These are phyloP conservation scores for Tachystola acroxantha DNA, from an alignment of 2,888 invertebrate species.

Conservation along the genomic window DNA sequence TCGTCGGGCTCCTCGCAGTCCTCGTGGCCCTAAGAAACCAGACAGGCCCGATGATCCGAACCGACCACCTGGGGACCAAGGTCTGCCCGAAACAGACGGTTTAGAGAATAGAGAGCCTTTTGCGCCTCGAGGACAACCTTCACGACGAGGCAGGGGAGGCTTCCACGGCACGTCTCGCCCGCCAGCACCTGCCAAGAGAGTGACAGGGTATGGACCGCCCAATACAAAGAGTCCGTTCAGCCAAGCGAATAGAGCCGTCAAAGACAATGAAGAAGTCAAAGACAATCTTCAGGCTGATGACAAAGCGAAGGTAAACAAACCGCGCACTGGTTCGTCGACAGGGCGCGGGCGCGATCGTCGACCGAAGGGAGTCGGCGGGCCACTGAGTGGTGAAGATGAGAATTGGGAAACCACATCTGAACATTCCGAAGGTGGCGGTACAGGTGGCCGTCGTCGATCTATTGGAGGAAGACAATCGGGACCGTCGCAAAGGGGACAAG, in stretches of 20 bases:
- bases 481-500: conserved; percentile 46
- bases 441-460: conserved; percentile 46
- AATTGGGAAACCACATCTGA: conserved; percentile 92
- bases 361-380: conserved; percentile 51
- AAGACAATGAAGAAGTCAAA: conserved; percentile 58
- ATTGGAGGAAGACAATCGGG: conserved; percentile 42
- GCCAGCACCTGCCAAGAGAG: conserved; percentile 77
- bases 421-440: conserved; percentile 81
- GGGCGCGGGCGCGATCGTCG: conserved; percentile 71
- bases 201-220: conserved; percentile 89
- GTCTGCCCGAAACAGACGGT: conserved; percentile 33
- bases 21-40: conserved; percentile 79
- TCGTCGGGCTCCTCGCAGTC: conserved; percentile 74
- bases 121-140: conserved; percentile 93
- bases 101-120: conserved; percentile 83
- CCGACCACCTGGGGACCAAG: conserved; percentile 37
- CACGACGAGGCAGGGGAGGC: conserved; percentile 88
- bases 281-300: conserved; percentile 71
- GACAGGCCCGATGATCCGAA: conserved; percentile 76
- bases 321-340: conserved; percentile 82
- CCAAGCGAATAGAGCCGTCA: conserved; percentile 60
- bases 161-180: conserved; percentile 65
- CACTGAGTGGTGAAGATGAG: conserved; percentile 75
- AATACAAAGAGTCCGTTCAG: conserved; percentile 88
- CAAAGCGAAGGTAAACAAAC: conserved; percentile 82